Evolutionary conservation across 2,113 vertebrate genomes (phyloP).

Genomic region (Amphilophus citrinellus): DNA sequence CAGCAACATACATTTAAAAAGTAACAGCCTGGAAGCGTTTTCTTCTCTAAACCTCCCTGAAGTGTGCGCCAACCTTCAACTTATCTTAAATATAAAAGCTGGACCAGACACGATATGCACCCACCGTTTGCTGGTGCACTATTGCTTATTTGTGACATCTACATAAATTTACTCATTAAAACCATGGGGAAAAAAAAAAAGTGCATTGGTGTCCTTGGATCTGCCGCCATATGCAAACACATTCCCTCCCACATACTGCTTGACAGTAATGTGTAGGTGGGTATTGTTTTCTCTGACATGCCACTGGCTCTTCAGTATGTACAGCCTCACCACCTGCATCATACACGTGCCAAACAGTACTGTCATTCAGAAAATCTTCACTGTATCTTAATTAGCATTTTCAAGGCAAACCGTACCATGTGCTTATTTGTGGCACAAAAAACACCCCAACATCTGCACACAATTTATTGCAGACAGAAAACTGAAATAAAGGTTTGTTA

Average conservation of each 20-base stretch:
- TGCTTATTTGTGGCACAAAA: not conserved
- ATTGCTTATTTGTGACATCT: not conserved
- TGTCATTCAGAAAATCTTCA: constrained; percentile 2
- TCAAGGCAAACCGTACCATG: not conserved
- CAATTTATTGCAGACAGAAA: not conserved
- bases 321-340: not conserved
- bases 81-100: not conserved
- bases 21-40: not conserved
- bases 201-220: not conserved
- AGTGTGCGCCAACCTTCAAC: constrained; percentile 27
- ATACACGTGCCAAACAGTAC: not conserved
- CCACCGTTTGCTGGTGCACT: not conserved
- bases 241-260: constrained; percentile 52
- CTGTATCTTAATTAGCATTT: not conserved
- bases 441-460: not conserved
- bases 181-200: not conserved
- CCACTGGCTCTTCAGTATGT: constrained; percentile 7
- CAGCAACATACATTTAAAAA: not conserved
- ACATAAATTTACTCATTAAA: not conserved
- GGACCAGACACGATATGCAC: not conserved
- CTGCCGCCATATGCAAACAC: constrained; percentile 43
- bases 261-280: constrained; percentile 40
- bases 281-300: constrained; percentile 38
- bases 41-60: constrained; percentile 5
- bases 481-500: not conserved